Evolutionary conservation across 2,113 vertebrate genomes (phyloP).

Genomic region (Epinephelus cyanopodus): DNA sequence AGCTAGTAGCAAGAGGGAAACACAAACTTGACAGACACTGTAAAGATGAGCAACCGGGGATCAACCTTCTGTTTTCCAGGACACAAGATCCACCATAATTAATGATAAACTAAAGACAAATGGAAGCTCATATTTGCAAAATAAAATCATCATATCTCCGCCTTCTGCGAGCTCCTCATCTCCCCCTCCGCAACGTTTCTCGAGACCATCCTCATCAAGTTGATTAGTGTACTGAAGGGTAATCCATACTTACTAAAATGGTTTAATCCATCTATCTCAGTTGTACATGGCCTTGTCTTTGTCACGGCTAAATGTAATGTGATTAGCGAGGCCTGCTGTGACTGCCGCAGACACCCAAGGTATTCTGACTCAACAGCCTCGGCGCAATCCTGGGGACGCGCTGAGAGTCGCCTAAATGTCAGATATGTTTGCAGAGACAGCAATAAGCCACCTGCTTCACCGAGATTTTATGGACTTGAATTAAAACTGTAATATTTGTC

Average conservation of each 20-base stretch:
- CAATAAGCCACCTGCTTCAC: conserved; percentile 33
- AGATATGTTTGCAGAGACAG: conserved; percentile 42
- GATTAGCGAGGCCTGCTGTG: conserved; percentile 49
- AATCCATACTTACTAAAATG: conserved; percentile 61
- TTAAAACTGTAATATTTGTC: not conserved
- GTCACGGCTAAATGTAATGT: conserved; percentile 59
- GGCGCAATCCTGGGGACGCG: conserved; percentile 21
- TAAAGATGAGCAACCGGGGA: no score
- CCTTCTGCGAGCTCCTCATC: not conserved
- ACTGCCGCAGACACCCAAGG: conserved; percentile 31
- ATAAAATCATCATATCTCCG: conserved; percentile 1
- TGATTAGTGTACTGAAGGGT: conserved; percentile 43
- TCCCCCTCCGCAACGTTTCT: not conserved
- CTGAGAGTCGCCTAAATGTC: conserved; percentile 57
- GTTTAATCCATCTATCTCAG: conserved; percentile 60
- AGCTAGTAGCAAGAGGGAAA: no score
- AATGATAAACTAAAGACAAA: not conserved
- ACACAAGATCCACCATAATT: not conserved
- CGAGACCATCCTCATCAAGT: conserved; percentile 18
- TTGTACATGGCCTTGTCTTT: conserved; percentile 59
- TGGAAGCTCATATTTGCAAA: not conserved
- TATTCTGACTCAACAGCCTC: conserved; percentile 29
- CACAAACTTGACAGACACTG: no score
- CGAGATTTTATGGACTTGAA: conserved; percentile 12
- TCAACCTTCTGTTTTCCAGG: not conserved